phyloP scores from a whole-genome alignment of 92 coral and sea anemone species.

The Palythoa heliodiscus region DNA sequence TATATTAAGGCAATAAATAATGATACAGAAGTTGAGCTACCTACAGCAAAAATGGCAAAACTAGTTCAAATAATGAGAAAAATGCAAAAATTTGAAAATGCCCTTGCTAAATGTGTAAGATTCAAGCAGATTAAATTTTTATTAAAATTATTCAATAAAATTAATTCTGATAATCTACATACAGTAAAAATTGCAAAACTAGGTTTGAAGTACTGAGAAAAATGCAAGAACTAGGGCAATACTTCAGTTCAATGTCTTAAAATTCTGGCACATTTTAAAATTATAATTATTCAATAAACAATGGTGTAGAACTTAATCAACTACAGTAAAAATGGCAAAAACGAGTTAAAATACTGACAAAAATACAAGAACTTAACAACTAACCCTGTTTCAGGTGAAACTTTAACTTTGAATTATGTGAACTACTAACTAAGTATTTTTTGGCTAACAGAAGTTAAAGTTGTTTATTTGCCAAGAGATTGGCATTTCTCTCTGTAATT shows the following conservation, averaged over 20 bases:
- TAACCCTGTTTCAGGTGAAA: slow-evolving; percentile 18
- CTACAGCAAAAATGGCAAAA: slow-evolving; percentile 5
- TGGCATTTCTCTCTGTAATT: slow-evolving; percentile 26
- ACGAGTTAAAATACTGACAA: slow-evolving; percentile 3
- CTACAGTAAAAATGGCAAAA: slow-evolving; percentile 6
- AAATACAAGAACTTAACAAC: slow-evolving; percentile 10
- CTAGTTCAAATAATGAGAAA: neutral
- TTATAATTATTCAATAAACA: neutral
- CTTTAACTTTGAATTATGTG: slow-evolving; percentile 10
- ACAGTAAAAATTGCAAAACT: slow-evolving; percentile 4
- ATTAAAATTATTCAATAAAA: neutral
- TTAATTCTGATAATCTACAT: slow-evolving; percentile 4
- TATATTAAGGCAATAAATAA: neutral
- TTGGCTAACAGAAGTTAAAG: slow-evolving; percentile 47
- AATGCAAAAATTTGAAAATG: slow-evolving; percentile 1
- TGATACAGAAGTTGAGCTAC: slow-evolving; percentile 6
- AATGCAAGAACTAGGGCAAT: neutral
- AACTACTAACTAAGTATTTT: slow-evolving; percentile 1
- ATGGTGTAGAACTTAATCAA: slow-evolving; percentile 1
- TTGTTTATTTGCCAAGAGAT: slow-evolving; percentile 42
- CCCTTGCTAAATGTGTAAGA: neutral
- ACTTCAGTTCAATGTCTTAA: slow-evolving; percentile 6
- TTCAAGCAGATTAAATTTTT: neutral
- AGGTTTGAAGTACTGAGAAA: neutral
- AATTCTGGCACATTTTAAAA: neutral